Base-by-base conservation (phyloP, 2,113 vertebrate genomes). In the Perca fluviatilis region DNA sequence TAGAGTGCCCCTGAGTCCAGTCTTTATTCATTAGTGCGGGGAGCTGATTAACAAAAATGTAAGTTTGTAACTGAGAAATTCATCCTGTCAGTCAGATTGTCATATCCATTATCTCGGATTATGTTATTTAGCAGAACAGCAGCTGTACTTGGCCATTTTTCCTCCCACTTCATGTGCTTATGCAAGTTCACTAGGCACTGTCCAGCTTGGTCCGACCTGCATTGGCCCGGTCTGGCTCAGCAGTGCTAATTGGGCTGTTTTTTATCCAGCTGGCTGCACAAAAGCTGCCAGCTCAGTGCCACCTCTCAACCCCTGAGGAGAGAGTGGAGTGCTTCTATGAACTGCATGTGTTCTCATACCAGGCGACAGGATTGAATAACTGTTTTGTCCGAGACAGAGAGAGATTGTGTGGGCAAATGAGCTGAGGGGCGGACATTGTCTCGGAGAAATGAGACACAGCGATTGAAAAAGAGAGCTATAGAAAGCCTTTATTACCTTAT, bases 161-260 rank as follows among this genome's bases (percentile, higher is more conserved):
- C 30, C 4, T 18, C 6, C 12, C 2, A 21, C 27, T 62, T 62
- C 9, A 3, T 73, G 70, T 73, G 50, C 15, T 60, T 6, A 84
- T 63, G 25, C 13, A 21, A 21, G 60, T 51, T 77, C 68, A 16
- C 58, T 19, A 9, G 43, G n/a, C 61, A 60, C 51, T 3, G 61
- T 81, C 57, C 76, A 70, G 76, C 72, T 33, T 50, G 73, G 2
- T 86, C 57, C 86, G 84, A 80, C 65, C 78, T 64, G 71, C 51
- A 1, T n/a, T 86, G 65, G 53, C 61, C 67, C n/a, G 4, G n/a
- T 69, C 69, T 56, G 68, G 53, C 60, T 73, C 66, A 79, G 63
- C 71, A 77, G 67, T 80, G 84, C 79, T 90, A 89, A 89, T 87
- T 86, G 80, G 86, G 79, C 74, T 57, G 75, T 83, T 86, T 88